A percentile compares a stretch with the other conserved stretches of the same genome.
Conservation (phyloP, 2,888 invertebrate species). For the Hanleya hanleyi region DNA sequence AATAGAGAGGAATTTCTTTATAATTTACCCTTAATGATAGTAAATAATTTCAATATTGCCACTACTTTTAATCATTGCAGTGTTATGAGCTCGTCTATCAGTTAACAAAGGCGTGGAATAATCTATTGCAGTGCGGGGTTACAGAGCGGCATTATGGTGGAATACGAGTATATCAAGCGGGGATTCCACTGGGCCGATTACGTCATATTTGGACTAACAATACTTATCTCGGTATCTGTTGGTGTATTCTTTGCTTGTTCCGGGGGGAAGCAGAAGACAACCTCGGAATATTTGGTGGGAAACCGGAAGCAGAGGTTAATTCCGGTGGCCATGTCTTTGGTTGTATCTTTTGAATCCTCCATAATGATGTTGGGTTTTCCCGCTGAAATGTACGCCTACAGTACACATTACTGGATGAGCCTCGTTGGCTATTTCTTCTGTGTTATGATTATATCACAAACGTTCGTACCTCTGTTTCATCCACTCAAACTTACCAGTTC, state of each 20-base stretch:
- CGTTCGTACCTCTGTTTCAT: not conserved
- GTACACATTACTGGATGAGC: not conserved
- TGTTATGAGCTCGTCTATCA: no score
- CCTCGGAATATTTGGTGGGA: not conserved
- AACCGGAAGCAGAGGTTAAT: not conserved
- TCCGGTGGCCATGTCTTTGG: constrained; percentile 1
- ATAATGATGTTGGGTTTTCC: constrained; percentile 2
- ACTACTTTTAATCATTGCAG: no score
- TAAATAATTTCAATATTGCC: no score
- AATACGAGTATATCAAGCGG: not conserved
- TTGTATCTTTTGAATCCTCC: constrained; percentile 11
- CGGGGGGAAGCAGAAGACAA: constrained; percentile 1
- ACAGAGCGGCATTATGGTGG: no score
- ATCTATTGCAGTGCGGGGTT: no score
- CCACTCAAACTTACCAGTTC: not conserved
- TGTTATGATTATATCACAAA: not conserved
- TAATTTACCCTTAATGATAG: no score
- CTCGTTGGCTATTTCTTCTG: not conserved
- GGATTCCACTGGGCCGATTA: constrained; percentile 7
- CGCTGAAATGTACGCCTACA: constrained; percentile 5
- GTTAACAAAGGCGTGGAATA: no score
- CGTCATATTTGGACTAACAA: not conserved
- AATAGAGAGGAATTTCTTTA: no score
- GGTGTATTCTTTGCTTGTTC: constrained; percentile 4
- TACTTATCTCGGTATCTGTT: not conserved